phyloP scores from a whole-genome alignment of 1,140 invertebrate species.

The Tribolium castaneum region DNA sequence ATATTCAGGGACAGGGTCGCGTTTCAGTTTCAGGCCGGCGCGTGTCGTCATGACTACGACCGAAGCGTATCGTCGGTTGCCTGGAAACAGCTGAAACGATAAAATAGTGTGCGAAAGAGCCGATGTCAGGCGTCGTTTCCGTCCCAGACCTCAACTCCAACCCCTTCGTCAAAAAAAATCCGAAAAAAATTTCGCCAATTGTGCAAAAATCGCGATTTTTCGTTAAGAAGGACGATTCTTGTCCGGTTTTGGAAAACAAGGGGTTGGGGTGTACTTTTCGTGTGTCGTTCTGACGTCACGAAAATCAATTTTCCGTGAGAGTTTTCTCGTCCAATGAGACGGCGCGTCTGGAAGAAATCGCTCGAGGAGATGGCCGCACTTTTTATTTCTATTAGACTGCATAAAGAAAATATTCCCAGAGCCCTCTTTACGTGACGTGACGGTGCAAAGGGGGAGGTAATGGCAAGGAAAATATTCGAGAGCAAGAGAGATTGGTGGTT shows the following conservation, averaged over 20 bases:
- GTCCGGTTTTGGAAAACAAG: neutral
- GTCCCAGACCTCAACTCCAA: neutral
- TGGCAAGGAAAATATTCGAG: conserved; percentile 27
- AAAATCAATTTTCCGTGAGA: conserved; percentile 51
- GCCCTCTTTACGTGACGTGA: conserved; percentile 13
- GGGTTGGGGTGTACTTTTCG: neutral
- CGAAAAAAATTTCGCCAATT: neutral
- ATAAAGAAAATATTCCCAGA: conserved; percentile 33
- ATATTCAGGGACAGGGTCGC: conserved; percentile 13
- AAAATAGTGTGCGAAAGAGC: conserved; percentile 39
- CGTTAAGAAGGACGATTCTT: too few relatives aligned
- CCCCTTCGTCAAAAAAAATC: neutral
- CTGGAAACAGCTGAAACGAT: conserved; percentile 38
- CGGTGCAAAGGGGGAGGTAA: conserved; percentile 7
- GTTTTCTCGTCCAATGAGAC: conserved; percentile 47
- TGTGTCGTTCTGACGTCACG: conserved; percentile 43
- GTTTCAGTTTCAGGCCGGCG: conserved; percentile 28
- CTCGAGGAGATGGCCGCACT: conserved; percentile 46
- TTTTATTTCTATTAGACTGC: conserved; percentile 38
- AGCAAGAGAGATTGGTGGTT: neutral
- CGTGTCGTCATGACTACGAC: conserved; percentile 29
- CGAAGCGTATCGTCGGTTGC: conserved; percentile 39
- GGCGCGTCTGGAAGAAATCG: conserved; percentile 44
- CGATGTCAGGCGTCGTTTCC: conserved; percentile 28
- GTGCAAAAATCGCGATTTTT: neutral